Conservation (phyloP, 92 coral and sea anemone species). For the Palythoa caribaeorum region DNA sequence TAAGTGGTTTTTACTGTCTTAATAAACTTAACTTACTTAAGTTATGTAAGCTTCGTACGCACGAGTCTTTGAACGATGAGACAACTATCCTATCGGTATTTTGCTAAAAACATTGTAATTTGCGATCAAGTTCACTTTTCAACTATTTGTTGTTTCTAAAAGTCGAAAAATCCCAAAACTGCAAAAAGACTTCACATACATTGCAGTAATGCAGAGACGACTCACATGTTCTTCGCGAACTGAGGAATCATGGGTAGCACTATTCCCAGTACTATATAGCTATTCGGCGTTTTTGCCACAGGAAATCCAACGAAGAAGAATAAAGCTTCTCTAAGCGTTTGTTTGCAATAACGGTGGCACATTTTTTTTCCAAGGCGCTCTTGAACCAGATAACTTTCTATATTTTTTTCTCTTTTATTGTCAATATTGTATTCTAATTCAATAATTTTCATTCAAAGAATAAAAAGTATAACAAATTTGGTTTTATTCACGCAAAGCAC, state of each 20-base stretch:
- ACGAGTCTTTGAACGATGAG: conserved; percentile 46
- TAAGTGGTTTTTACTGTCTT: conserved; percentile 46
- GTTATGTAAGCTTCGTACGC: conserved; percentile 46
- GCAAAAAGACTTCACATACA: neutral
- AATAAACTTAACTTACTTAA: conserved; percentile 35
- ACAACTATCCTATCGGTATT: conserved; percentile 40
- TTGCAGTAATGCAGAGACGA: too few relatives aligned
- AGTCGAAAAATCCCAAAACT: neutral
- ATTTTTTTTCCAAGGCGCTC: neutral
- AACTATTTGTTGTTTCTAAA: neutral
- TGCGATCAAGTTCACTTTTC: conserved; percentile 34
- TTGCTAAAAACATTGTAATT: conserved; percentile 33
- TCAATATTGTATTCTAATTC: neutral
- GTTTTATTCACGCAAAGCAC: too few relatives aligned
- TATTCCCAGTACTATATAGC: too few relatives aligned
- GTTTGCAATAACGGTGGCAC: neutral
- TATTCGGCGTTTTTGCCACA: too few relatives aligned
- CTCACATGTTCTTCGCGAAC: too few relatives aligned
- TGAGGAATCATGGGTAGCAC: too few relatives aligned
- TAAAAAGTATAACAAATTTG: too few relatives aligned
- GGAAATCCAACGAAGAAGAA: neutral
- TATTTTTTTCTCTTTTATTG: neutral
- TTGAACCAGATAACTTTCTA: neutral
- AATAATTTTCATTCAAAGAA: too few relatives aligned
- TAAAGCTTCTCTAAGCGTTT: neutral